These are phyloP conservation scores for Tachuris rubrigastra DNA, from an alignment of 2,113 vertebrate genomes.

Conservation along the genomic window DNA sequence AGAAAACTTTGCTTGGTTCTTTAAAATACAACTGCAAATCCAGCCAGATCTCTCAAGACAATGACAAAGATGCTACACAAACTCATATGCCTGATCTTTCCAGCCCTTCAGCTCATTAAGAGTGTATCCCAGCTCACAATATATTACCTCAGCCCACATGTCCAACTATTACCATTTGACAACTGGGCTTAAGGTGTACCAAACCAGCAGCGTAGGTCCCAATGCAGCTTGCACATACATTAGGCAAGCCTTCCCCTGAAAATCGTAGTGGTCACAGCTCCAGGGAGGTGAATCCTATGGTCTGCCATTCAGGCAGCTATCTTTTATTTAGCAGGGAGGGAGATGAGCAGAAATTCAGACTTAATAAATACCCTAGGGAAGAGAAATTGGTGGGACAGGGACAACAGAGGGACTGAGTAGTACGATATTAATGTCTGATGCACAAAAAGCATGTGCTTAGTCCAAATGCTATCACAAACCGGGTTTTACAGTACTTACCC, in stretches of 20 bases:
- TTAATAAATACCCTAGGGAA: not conserved
- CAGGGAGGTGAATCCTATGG: not conserved
- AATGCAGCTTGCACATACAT: not conserved
- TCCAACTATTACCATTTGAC: not conserved
- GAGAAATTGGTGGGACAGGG: not conserved
- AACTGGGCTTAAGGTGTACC: not conserved
- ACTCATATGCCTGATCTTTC: not conserved
- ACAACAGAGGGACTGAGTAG: not conserved
- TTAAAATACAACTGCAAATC: not conserved
- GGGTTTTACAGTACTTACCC: not conserved
- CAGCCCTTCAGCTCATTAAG: not conserved
- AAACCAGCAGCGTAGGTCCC: not conserved
- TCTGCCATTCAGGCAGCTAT: not conserved
- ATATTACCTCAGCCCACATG: not conserved
- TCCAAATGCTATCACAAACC: not conserved
- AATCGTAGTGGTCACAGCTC: not conserved
- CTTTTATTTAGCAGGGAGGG: not conserved
- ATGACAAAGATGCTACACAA: not conserved
- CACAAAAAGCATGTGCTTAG: not conserved
- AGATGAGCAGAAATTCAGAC: not conserved
- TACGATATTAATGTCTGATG: not conserved
- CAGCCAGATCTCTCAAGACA: not conserved
- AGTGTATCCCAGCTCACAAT: not conserved
- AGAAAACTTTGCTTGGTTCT: not conserved
- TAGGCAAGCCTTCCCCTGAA: not conserved